Conservation (phyloP, 2,113 vertebrate species). For the Brevimyrus niger region DNA sequence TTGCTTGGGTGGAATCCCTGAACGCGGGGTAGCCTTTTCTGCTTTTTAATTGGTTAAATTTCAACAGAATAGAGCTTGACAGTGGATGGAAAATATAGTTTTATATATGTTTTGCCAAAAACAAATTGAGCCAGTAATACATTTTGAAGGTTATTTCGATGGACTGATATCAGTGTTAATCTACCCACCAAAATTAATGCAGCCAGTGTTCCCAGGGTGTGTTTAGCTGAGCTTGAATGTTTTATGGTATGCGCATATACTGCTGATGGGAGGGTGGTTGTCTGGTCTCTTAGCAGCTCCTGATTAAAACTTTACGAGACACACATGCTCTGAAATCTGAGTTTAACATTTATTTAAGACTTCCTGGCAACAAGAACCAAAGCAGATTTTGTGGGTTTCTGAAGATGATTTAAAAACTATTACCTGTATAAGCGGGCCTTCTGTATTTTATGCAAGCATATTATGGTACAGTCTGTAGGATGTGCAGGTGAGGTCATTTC, state of each 20-base stretch:
- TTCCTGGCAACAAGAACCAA: not conserved
- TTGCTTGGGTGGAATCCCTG: not conserved
- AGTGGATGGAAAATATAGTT: not conserved
- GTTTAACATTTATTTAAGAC: not conserved
- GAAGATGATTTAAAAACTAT: not conserved
- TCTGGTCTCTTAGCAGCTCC: not conserved
- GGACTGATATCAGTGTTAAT: not conserved
- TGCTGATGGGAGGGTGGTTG: not conserved
- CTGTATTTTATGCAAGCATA: not conserved
- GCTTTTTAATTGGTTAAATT: not conserved
- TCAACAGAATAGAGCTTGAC: not conserved
- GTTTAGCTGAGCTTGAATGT: not conserved
- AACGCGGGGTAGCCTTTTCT: not conserved
- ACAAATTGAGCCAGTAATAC: not conserved
- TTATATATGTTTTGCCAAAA: not conserved
- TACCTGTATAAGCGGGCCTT: not conserved
- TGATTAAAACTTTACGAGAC: not conserved
- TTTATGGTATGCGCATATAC: not conserved
- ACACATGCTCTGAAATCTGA: not conserved
- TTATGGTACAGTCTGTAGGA: not conserved
- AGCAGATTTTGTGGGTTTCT: not conserved
- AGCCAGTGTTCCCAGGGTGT: not conserved
- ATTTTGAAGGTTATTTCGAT: not conserved
- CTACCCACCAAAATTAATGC: not conserved
- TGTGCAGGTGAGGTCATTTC: not conserved